Conservation (phyloP, 30 jellyfish, hydroid and myxozoan species). For the Aurelia coerulea region DNA sequence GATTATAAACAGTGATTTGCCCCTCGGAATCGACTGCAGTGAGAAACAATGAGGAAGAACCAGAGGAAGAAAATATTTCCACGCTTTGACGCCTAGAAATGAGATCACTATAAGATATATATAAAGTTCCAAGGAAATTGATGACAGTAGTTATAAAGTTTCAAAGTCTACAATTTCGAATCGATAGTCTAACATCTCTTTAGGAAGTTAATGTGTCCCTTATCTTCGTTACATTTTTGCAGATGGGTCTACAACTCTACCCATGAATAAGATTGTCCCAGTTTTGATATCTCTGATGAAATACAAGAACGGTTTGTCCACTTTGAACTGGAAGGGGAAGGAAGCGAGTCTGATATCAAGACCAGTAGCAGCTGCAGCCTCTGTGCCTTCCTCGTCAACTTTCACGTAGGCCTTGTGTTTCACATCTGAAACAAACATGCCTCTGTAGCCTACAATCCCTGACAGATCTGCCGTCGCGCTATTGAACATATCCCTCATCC, state of each 20-base stretch:
- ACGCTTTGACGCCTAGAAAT: no score
- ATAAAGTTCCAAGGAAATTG: no score
- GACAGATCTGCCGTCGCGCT: slow-evolving; percentile 65
- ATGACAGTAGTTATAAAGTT: no score
- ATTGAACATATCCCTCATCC: slow-evolving; percentile 65
- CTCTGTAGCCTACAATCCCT: slow-evolving; percentile 70
- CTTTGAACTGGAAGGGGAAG: slow-evolving; percentile 64
- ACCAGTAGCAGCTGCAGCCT: slow-evolving; percentile 90
- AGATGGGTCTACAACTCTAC: slow-evolving; percentile 72
- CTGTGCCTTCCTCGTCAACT: slow-evolving; percentile 85
- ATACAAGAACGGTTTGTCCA: slow-evolving; percentile 71
- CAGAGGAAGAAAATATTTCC: no score
- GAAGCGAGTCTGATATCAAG: slow-evolving; percentile 20
- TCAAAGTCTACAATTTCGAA: no score
- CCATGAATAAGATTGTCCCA: slow-evolving; percentile 72
- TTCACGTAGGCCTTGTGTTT: slow-evolving; percentile 70
- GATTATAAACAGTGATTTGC: no score
- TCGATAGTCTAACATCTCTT: no score
- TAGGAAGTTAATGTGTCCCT: no score
- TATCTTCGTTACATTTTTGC: slow-evolving; percentile 4
- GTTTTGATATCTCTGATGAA: slow-evolving; percentile 50
- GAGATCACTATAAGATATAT: no score
- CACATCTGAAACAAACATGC: slow-evolving; percentile 63
- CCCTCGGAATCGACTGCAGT: no score
- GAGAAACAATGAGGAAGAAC: no score